Evolutionary conservation across 2,888 invertebrate species (phyloP), one percentile per base, ranked within the genome.

Genomic region (Lasioglossum calceatum): DNA sequence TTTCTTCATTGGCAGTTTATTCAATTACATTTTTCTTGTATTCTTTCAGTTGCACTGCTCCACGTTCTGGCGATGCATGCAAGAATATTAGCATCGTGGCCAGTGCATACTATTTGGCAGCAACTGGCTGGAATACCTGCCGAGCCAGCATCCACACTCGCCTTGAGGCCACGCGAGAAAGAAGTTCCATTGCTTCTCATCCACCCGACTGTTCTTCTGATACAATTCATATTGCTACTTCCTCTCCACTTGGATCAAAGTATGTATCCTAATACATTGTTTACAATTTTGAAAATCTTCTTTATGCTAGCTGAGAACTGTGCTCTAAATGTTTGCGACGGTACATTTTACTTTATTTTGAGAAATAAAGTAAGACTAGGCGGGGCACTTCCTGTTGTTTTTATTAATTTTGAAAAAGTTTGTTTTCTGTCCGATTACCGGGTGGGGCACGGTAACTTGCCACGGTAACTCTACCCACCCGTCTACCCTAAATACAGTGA

Each of bases 1-100:
- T 47, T 54, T 23, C 2, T 16, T 54, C 19, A 0, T 1, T 61
- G 27, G 0, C 39, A 44, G 36, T 44, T 4, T 4, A 79, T 32
- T 44, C 58, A 50, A 74, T 39, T 44, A 19, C 19, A 36, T 64
- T 64, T 19, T 19, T 42, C n/a, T 79, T 78, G 5, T n/a, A 14
- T 74, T 67, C 83, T 95, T 96, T 4, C 96, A 98, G 99, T 98
- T 91, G 98, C 99, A 19, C 96, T 99, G 87, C 96, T 99, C 87
- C 98, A 98, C 93, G 98, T 99, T 42, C 96, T 99, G 90, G 98
- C 98, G 73, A 97, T 98, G 90, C 98, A 99, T 95, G 97, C 98
- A 54, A 97, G 98, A 86, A 97, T 98, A 76, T 96, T 98, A 82
- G 95, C 96, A 19, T 96, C 96, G 79, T 96, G 97, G 96, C 97